phyloP scores from a whole-genome alignment of 2,797 vertebrate genomes.

The Catostomus latipinnis region DNA sequence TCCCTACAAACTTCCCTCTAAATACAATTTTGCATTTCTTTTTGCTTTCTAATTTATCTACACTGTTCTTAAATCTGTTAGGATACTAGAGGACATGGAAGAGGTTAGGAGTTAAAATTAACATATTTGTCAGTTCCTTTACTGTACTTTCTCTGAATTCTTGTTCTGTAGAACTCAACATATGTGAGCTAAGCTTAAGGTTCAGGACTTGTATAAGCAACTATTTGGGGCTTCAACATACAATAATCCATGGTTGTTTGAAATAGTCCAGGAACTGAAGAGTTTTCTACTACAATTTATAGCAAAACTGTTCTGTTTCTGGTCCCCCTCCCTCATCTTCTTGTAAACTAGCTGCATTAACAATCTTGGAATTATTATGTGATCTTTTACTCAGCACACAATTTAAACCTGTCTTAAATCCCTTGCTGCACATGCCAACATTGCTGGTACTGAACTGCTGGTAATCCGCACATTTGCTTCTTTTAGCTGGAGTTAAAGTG shows the following conservation, averaged over 20 bases:
- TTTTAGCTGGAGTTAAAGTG: background rate
- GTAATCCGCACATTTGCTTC: background rate
- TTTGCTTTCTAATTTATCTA: background rate
- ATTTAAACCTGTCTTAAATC: constrained; percentile 36
- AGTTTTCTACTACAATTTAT: no score
- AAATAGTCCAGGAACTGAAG: no score
- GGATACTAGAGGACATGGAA: background rate
- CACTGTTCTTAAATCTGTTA: background rate
- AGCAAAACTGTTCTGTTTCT: no score
- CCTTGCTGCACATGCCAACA: background rate
- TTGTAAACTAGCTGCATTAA: background rate
- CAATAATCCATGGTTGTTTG: no score
- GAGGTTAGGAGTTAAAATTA: background rate
- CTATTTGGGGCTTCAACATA: background rate
- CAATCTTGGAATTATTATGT: constrained; percentile 27
- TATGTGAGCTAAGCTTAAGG: background rate
- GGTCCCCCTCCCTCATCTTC: no score
- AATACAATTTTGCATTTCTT: background rate
- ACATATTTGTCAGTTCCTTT: background rate
- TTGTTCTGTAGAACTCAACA: background rate
- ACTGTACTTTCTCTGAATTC: constrained; percentile 11
- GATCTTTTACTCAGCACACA: constrained; percentile 34
- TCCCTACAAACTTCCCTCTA: background rate
- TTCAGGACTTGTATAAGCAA: background rate
- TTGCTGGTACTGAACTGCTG: background rate